Percentiles rank a stretch among this genome's conserved stretches.
These are phyloP conservation scores for Hofmannophila pseudospretella DNA, from an alignment of 2,888 invertebrate species.

Conservation along the genomic window DNA sequence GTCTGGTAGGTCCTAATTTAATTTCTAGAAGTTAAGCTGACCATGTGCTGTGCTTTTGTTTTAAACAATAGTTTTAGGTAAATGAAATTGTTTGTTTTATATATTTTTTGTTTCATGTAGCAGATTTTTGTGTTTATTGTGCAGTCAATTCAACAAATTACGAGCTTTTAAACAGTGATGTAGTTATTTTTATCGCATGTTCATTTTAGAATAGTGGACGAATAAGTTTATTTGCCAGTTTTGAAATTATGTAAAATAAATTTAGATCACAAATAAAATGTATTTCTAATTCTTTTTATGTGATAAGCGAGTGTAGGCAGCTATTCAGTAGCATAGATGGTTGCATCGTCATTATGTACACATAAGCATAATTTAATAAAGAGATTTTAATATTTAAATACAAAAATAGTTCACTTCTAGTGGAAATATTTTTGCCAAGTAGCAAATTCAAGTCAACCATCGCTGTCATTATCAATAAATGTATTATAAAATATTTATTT, in stretches of 20 bases:
- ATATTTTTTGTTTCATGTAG: slow-evolving; percentile 51
- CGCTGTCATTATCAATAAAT: slow-evolving; percentile 78
- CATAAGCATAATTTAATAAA: slow-evolving; percentile 60
- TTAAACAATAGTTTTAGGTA: slow-evolving; percentile 71
- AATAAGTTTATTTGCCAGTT: slow-evolving; percentile 60
- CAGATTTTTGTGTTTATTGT: slow-evolving; percentile 65
- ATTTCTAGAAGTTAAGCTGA: slow-evolving; percentile 72
- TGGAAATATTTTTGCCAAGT: slow-evolving; percentile 77
- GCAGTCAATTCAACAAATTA: slow-evolving; percentile 58
- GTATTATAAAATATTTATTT: slow-evolving; percentile 62
- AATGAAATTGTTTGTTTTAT: slow-evolving; percentile 70
- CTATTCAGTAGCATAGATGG: slow-evolving; percentile 68
- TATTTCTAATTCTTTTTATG: slow-evolving; percentile 59
- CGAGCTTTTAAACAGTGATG: slow-evolving; percentile 60
- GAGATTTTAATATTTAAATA: slow-evolving; percentile 74
- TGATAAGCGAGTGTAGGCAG: slow-evolving; percentile 60
- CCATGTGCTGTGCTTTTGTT: slow-evolving; percentile 78
- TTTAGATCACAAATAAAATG: slow-evolving; percentile 61
- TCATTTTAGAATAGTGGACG: slow-evolving; percentile 47
- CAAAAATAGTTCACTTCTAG: slow-evolving; percentile 71
- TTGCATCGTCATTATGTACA: slow-evolving; percentile 64
- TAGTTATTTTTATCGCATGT: slow-evolving; percentile 39
- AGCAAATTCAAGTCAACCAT: slow-evolving; percentile 75
- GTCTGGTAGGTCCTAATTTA: slow-evolving; percentile 65
- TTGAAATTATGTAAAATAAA: slow-evolving; percentile 46